Conservation (phyloP, 2,888 invertebrate species). For the Hirtodrosophila confusa region DNA sequence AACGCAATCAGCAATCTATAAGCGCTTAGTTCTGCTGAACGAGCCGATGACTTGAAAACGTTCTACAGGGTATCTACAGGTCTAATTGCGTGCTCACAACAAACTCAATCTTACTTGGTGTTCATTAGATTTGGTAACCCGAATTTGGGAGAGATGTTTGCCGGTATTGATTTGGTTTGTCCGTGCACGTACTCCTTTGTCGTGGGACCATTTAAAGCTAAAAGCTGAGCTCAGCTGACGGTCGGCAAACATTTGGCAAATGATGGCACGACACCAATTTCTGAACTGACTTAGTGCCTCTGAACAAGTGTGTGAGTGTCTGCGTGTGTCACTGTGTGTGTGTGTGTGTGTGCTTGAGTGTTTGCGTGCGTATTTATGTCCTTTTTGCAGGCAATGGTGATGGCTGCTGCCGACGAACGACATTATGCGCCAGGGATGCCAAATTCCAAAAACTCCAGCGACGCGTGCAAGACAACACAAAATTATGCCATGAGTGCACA, state of each 20-base stretch:
- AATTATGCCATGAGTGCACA: constrained; percentile 65
- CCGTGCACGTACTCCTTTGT: neutral
- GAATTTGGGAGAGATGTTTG: constrained; percentile 26
- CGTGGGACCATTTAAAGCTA: constrained; percentile 45
- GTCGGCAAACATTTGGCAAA: constrained; percentile 52
- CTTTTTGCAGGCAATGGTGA: constrained; percentile 24
- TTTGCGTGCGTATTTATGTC: constrained; percentile 48
- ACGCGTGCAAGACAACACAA: constrained; percentile 53
- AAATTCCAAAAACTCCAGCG: constrained; percentile 45
- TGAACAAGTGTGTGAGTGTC: constrained; percentile 4
- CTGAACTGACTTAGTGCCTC: constrained; percentile 25
- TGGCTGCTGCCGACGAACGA: constrained; percentile 31
- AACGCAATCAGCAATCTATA: too few species aligned
- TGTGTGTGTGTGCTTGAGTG: constrained; percentile 15
- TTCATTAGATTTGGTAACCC: constrained; percentile 13
- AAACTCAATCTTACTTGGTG: neutral
- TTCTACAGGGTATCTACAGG: constrained; percentile 4
- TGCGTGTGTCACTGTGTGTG: neutral
- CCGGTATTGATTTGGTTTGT: constrained; percentile 26
- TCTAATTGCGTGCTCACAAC: neutral
- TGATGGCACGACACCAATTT: constrained; percentile 57
- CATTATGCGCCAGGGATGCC: constrained; percentile 54
- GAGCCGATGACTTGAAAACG: too few species aligned
- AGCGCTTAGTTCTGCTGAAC: too few species aligned
- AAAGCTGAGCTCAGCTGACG: constrained; percentile 65